Evolutionary conservation across 2,888 invertebrate species (phyloP), one percentile per base, ranked within the genome.

Genomic region (Cristatella mucedo): DNA sequence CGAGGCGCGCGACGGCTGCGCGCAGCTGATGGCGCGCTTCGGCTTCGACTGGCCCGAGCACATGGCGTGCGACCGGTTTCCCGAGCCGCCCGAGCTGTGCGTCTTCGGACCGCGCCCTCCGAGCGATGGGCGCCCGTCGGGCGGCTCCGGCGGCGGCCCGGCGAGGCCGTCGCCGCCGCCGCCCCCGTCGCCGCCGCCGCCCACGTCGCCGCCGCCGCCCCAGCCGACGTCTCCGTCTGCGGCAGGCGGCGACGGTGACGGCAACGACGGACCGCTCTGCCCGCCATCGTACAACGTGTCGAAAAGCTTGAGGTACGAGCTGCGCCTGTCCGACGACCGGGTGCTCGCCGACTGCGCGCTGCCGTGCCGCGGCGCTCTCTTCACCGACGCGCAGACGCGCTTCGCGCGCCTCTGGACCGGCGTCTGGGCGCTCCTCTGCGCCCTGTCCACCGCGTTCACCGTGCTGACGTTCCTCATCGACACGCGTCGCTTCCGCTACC

Each of bases 401-500:
- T 84, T 87, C 59, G 76, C 89, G 0, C 74, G 82, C 50, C 72
- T 82, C 39, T 93, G 93, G 89, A 82, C 93, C 48, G 84, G 87
- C 38, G 77, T 82, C 37, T 89, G 89, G 84, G 85, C 91, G 3
- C 75, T 82, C 33, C 69, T 89, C 33, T 93, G 93, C 61, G 75
- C 84, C 29, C 72, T 77, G 3, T 87, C 91, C 51, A 91, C 93
- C 51, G 73, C 89, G 42, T 91, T 95, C 67, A 71, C 71, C 1
- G 64, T 71, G 3, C 49, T 69, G 29, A 95, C 95, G 6, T 93
- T 89, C 63, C 72, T 87, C 46, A 82, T 95, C 49, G 93, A 95
- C 66, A 84, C 85, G 44, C 80, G 84, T 55, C 74, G 95, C 54
- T 97, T 97, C 68, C 77, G 86, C 31, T 97, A 95, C 68, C 95